Conservation (phyloP, 2,113 vertebrate genomes). For the Urocynchramus pylzowi region DNA sequence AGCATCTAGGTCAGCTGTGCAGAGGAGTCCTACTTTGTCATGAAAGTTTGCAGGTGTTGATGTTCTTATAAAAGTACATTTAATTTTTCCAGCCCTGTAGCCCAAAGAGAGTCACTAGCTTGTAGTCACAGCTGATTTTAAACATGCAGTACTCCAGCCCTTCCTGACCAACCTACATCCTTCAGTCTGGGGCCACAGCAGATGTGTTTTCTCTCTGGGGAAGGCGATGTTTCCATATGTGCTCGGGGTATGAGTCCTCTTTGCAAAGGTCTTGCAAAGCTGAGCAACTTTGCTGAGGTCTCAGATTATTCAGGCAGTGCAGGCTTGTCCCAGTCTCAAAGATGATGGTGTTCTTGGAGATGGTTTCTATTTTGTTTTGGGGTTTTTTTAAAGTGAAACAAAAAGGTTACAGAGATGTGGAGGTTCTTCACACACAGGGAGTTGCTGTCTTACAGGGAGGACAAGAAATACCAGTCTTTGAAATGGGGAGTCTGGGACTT, state of each 20-base stretch:
- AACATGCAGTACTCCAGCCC: neutral
- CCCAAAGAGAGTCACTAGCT: neutral
- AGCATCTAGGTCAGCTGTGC: neutral
- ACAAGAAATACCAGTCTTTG: neutral
- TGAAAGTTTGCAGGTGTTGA: neutral
- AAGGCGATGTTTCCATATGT: neutral
- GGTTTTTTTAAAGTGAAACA: neutral
- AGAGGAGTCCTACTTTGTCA: neutral
- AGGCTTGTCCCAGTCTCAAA: neutral
- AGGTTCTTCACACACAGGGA: neutral
- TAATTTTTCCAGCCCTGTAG: neutral
- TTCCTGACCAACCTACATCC: neutral
- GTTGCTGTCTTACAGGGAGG: neutral
- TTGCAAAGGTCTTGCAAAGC: neutral
- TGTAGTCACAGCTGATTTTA: neutral
- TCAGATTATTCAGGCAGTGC: rapidly evolving
- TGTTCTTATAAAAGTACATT: neutral
- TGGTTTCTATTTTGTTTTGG: neutral
- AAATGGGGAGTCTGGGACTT: neutral
- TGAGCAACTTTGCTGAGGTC: neutral
- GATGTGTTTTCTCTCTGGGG: neutral
- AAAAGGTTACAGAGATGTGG: neutral
- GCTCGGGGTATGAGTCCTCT: neutral
- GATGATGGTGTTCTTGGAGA: neutral
- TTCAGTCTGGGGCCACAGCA: neutral